These are phyloP conservation scores for Nesidiocoris tenuis DNA, from an alignment of 2,888 invertebrate genomes.

Conservation along the genomic window DNA sequence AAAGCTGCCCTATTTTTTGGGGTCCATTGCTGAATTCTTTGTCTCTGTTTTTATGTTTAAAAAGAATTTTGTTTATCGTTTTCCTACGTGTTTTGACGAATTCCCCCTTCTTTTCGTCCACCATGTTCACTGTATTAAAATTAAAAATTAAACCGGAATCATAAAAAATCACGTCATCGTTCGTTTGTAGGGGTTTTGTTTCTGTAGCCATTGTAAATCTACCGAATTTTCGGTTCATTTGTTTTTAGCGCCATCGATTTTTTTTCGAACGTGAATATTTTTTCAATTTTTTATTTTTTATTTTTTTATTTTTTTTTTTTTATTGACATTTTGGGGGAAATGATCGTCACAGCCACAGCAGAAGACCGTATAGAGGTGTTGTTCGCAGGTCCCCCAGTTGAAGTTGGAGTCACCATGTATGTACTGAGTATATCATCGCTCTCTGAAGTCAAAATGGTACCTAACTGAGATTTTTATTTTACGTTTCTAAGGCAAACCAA, in stretches of 20 bases:
- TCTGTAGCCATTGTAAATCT: no score
- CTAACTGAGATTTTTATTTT: constrained; percentile 42
- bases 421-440: constrained; percentile 62
- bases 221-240: neutral
- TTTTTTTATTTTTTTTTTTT: constrained; percentile 1
- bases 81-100: constrained; percentile 6
- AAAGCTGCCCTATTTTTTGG: constrained; percentile 43
- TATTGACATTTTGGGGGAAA: neutral
- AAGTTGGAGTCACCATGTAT: constrained; percentile 62
- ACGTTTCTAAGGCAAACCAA: constrained; percentile 33
- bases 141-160: neutral
- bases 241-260: no score
- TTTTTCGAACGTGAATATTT: no score
- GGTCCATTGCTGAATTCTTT: constrained; percentile 45
- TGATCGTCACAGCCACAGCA: constrained; percentile 23
- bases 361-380: constrained; percentile 39
- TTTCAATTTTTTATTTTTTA: constrained; percentile 6
- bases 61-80: neutral
- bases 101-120: neutral
- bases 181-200: neutral
- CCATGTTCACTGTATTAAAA: neutral
- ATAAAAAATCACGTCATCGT: neutral
- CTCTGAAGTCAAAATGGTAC: constrained; percentile 63
- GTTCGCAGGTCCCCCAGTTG: constrained; percentile 59
- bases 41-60: constrained; percentile 2